Base-by-base conservation (phyloP, 2,797 vertebrate genomes). In the Echiichthys vipera region DNA sequence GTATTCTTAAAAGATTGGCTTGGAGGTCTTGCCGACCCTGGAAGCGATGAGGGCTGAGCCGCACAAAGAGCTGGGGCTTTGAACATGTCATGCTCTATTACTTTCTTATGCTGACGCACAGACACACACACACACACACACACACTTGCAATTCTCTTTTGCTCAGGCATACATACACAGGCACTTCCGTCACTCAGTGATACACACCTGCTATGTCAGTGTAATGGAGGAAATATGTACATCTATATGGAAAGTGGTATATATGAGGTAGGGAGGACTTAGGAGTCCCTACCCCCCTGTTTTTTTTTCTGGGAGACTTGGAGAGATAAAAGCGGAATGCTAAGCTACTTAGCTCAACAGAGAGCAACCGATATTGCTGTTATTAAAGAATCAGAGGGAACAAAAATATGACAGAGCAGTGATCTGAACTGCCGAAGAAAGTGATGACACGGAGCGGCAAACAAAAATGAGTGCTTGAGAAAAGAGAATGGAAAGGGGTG, bases 61-160 rank as follows among this genome's bases (percentile, higher is more conserved):
- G 70, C 80, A 89, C 84, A 88, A 86, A 92, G 77, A 81, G 62
- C 73, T 13, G 11, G 40, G 53, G 71, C 83, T 91, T 89, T 88
- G 81, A 91, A 88, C 84, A 86, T 20, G 82, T 79, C 88, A 81
- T 59, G 67, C 82, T 87, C 74, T 77, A 86, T 94, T 91, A 88
- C 79, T 71, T 77, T 65, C 79, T 69, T 78, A 77, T 37, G 36
- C 36, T 37, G n/a, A 56, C 50, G 34, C 30, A 54, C 22, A 47
- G 12, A 24, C 22, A 50, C 49, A 50, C 27, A 18, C 15, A 51
- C 27, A 11, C 17, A n/a, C 25, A 15, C 40, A 54, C 47, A 42
- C 46, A 49, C 43, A 56, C 65, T 50, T 49, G 9, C 32, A 36
- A 57, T 63, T 62, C 77, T 39, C 64, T 39, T 62, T 49, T 40